Evolutionary conservation across 2,113 vertebrate species (phyloP).

Genomic region (Hydrochoerus hydrochaeris): DNA sequence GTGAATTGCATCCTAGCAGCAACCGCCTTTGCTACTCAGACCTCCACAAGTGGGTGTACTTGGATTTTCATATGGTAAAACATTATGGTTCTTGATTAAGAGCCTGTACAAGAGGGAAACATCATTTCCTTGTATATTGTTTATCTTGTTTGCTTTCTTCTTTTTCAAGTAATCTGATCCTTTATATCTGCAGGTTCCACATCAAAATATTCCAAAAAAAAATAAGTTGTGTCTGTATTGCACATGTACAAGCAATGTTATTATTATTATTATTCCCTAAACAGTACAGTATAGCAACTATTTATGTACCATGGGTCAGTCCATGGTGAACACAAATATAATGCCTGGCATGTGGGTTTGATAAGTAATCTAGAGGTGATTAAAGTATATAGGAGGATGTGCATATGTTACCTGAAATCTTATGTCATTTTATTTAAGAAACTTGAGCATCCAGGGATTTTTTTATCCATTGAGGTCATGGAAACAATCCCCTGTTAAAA

Average conservation of each 20-base stretch:
- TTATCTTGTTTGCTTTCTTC: slow-evolving; percentile 30
- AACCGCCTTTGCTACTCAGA: not conserved
- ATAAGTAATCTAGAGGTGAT: not conserved
- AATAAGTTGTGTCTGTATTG: not conserved
- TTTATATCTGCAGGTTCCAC: not conserved
- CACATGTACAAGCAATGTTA: not conserved
- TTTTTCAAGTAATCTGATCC: slow-evolving; percentile 1
- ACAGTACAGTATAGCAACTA: not conserved
- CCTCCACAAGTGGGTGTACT: not conserved
- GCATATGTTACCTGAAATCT: not conserved
- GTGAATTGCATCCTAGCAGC: not conserved
- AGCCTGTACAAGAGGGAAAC: not conserved
- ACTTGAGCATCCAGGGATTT: not conserved
- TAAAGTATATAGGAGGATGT: not conserved
- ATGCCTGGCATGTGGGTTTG: not conserved
- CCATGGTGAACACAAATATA: not conserved
- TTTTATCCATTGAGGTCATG: not conserved
- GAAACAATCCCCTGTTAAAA: not conserved
- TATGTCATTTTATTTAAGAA: not conserved
- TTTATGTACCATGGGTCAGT: not conserved
- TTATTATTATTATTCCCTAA: not conserved
- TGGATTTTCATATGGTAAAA: not conserved
- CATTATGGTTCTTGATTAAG: slow-evolving; percentile 16
- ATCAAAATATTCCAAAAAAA: not conserved
- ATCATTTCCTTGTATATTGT: not conserved